Percentiles rank a stretch among this genome's conserved stretches.
Conservation (phyloP, 1,140 invertebrate genomes). For the Adelges cooleyi region DNA sequence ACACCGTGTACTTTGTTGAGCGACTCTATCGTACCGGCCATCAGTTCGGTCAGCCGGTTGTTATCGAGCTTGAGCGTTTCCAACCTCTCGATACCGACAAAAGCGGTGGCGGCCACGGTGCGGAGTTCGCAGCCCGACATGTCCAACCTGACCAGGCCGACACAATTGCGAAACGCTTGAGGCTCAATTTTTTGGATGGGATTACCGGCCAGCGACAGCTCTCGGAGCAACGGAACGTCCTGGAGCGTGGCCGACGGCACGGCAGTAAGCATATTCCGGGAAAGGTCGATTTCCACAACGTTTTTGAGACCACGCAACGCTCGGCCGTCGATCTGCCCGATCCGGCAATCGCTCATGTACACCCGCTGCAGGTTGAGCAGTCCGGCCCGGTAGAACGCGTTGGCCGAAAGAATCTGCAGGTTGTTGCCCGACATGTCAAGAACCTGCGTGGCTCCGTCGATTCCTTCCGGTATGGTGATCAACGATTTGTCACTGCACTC, state of each 20-base stretch:
- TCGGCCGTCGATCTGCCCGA: conserved; percentile 69
- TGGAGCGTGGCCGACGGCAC: conserved; percentile 67
- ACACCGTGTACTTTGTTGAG: conserved; percentile 64
- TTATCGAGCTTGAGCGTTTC: conserved; percentile 69
- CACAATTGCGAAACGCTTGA: conserved; percentile 59
- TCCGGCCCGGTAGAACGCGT: conserved; percentile 65
- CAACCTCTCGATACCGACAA: conserved; percentile 61
- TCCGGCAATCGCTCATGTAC: conserved; percentile 64
- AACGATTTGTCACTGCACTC: conserved; percentile 72
- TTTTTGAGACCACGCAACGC: conserved; percentile 75
- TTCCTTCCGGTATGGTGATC: conserved; percentile 65
- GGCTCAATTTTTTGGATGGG: conserved; percentile 65
- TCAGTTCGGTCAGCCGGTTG: conserved; percentile 61
- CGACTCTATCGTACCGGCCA: conserved; percentile 57
- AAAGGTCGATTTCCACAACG: conserved; percentile 76
- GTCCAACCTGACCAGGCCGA: conserved; percentile 70
- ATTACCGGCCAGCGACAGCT: conserved; percentile 66
- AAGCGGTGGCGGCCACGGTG: conserved; percentile 61
- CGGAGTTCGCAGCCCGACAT: conserved; percentile 68
- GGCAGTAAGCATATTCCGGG: conserved; percentile 62
- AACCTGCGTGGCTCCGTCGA: conserved; percentile 79
- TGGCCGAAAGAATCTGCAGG: conserved; percentile 63
- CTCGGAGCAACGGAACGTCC: conserved; percentile 64
- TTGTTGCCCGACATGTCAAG: conserved; percentile 77
- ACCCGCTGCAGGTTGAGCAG: conserved; percentile 77